These are phyloP conservation scores for Loxodonta africana DNA, from an alignment of 2,113 vertebrate species.

Conservation along the genomic window DNA sequence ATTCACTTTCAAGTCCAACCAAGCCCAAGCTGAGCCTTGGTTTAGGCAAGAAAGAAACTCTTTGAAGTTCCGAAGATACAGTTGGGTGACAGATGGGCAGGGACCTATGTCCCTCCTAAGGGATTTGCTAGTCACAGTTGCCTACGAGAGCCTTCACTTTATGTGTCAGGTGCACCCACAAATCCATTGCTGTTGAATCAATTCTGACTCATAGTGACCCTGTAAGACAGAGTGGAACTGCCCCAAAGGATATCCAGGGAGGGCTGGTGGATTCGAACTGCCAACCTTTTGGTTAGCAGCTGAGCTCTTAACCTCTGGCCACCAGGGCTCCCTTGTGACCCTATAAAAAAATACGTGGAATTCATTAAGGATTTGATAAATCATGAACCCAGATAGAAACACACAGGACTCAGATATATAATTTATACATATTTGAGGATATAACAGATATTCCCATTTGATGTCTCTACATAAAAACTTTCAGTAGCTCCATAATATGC, in stretches of 20 bases:
- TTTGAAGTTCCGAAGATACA: background rate
- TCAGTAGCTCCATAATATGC: background rate
- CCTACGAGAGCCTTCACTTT: background rate
- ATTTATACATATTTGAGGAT: fast-evolving
- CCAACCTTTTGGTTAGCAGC: too few species aligned
- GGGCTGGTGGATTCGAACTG: too few species aligned
- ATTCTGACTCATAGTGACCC: too few species aligned
- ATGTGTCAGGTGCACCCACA: background rate
- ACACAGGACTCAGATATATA: background rate
- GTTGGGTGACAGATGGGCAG: background rate
- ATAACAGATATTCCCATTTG: too few species aligned
- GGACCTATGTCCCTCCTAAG: fast-evolving
- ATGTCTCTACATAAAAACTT: background rate
- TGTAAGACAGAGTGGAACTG: too few species aligned
- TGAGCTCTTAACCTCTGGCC: too few species aligned
- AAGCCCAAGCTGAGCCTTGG: background rate
- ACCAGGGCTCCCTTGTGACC: too few species aligned
- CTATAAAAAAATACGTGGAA: too few species aligned
- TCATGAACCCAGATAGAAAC: background rate
- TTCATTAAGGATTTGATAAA: background rate
- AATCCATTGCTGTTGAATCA: too few species aligned
- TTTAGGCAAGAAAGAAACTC: background rate
- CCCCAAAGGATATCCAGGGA: too few species aligned
- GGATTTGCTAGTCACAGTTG: background rate
- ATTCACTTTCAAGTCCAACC: background rate